These are phyloP conservation scores for Moxostoma hubbsi DNA, from an alignment of 2,797 vertebrate genomes.

Conservation along the genomic window DNA sequence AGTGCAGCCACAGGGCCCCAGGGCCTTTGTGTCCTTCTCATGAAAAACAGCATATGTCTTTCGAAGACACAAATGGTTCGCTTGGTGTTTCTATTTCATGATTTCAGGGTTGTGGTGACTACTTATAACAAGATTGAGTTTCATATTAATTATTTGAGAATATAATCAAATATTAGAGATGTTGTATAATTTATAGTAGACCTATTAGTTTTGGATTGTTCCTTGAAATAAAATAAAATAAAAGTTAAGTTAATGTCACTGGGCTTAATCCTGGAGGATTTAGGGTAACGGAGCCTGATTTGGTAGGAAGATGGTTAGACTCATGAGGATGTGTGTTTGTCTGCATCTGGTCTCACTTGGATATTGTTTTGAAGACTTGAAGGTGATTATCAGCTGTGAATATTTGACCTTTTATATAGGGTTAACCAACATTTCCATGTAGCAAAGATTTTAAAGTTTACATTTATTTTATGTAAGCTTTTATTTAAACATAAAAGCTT, in stretches of 20 bases:
- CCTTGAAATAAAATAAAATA: too few species aligned
- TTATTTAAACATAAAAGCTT: too few species aligned
- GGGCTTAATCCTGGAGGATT: too few species aligned
- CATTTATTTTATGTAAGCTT: neutral
- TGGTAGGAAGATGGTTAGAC: neutral
- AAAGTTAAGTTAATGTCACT: neutral
- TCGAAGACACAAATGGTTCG: neutral
- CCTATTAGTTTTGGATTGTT: too few species aligned
- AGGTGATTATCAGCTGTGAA: too few species aligned
- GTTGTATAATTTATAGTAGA: too few species aligned
- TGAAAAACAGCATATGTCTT: constrained; percentile 10
- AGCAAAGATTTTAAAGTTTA: neutral
- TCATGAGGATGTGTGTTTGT: neutral
- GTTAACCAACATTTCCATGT: constrained; percentile 14
- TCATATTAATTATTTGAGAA: neutral
- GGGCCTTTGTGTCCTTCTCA: neutral
- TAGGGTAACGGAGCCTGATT: too few species aligned
- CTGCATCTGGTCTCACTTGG: neutral
- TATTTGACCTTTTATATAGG: neutral
- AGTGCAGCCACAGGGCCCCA: neutral
- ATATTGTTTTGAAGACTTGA: neutral
- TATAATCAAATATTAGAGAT: neutral
- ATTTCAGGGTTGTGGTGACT: neutral
- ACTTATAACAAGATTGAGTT: neutral
- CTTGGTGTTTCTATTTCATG: neutral